A percentile compares a stretch with the other conserved stretches of the same genome.
These are phyloP conservation scores for Drosophila sechellia DNA, from an alignment of 1,140 invertebrate genomes.

Conservation along the genomic window DNA sequence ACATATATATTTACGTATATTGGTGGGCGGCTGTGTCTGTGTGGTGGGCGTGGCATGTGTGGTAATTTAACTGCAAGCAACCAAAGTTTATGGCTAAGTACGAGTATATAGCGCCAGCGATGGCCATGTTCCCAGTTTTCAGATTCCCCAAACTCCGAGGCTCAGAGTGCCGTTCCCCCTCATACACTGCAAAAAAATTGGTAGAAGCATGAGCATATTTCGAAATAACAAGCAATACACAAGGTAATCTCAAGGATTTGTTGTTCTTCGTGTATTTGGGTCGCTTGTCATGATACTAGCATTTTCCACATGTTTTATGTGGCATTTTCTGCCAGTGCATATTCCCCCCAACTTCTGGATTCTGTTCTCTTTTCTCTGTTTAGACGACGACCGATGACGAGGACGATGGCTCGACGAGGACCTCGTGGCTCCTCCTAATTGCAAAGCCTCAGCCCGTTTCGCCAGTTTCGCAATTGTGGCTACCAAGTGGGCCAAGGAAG, in stretches of 20 bases:
- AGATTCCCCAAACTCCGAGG: slow-evolving; percentile 5
- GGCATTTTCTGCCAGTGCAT: slow-evolving; percentile 2
- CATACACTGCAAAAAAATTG: background rate
- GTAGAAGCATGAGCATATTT: no score
- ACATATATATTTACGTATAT: background rate
- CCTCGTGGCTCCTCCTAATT: slow-evolving; percentile 79
- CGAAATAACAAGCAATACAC: no score
- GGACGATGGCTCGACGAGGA: slow-evolving; percentile 42
- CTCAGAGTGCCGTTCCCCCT: slow-evolving; percentile 4
- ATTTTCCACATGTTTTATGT: background rate
- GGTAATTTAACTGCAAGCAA: slow-evolving; percentile 81
- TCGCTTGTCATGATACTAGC: background rate
- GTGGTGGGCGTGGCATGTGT: slow-evolving; percentile 47
- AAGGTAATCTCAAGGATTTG: no score
- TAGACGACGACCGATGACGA: slow-evolving; percentile 53
- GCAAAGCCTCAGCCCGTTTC: slow-evolving; percentile 67
- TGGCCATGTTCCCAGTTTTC: slow-evolving; percentile 32
- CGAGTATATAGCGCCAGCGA: slow-evolving; percentile 65
- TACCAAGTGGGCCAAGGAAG: slow-evolving; percentile 22
- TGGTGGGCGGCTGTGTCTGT: slow-evolving; percentile 26
- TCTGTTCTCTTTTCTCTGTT: slow-evolving; percentile 18
- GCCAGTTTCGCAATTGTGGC: slow-evolving; percentile 62
- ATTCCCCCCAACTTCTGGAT: slow-evolving; percentile 4
- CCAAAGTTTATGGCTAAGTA: slow-evolving; percentile 80
- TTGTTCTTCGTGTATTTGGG: background rate